A percentile compares a stretch with the other conserved stretches of the same genome.
These are phyloP conservation scores for Chamaea fasciata DNA, from an alignment of 2,113 vertebrate genomes.

Conservation along the genomic window DNA sequence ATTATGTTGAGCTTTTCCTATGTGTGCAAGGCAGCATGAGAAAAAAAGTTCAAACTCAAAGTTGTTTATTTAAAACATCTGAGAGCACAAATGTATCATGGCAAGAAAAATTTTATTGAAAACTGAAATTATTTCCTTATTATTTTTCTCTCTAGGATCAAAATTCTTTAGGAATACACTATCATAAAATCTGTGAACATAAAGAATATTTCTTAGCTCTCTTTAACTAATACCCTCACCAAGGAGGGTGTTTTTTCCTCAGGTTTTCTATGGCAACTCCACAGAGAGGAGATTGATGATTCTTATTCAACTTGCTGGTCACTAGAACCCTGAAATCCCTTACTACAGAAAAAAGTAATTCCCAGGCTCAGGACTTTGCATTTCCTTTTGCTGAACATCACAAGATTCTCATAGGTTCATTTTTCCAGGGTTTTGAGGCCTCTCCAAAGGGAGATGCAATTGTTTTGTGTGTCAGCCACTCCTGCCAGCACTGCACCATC, in stretches of 20 bases:
- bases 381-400: not conserved
- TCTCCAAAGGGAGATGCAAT: not conserved
- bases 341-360: not conserved
- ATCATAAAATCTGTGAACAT: not conserved
- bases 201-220: not conserved
- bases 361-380: no score
- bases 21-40: not conserved
- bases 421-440: not conserved
- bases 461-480: fast-evolving
- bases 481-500: not conserved
- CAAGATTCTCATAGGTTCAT: not conserved
- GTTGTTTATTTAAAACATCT: not conserved
- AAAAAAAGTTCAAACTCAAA: not conserved
- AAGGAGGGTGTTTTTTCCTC: not conserved
- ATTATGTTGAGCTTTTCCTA: not conserved
- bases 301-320: not conserved
- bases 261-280: not conserved
- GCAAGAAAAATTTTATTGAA: not conserved
- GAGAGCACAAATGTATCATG: not conserved
- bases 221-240: not conserved
- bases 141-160: not conserved
- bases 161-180: not conserved
- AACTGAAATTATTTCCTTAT: not conserved
- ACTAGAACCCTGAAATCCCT: not conserved
- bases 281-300: not conserved